Evolutionary conservation across 1,140 invertebrate species (phyloP).

Genomic region (Piezodorus guildinii): DNA sequence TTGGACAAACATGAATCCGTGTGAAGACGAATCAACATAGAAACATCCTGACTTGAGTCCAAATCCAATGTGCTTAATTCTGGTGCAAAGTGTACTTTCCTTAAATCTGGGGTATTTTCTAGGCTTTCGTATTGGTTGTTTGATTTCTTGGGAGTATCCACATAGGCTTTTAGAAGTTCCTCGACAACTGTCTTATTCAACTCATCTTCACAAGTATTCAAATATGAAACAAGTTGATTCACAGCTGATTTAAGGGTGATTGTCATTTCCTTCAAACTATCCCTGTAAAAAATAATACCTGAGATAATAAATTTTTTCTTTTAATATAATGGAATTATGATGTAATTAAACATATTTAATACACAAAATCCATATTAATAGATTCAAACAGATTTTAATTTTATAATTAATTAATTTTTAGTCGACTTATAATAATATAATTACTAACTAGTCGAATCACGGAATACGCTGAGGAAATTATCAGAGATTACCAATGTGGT

Average conservation of each 20-base stretch:
- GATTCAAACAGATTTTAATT: too few species aligned
- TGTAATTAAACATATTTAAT: too few species aligned
- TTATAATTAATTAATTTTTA: too few species aligned
- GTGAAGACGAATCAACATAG: slow-evolving; percentile 44
- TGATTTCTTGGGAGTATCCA: slow-evolving; percentile 2
- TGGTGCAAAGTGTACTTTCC: slow-evolving; percentile 54
- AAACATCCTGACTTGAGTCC: slow-evolving; percentile 39
- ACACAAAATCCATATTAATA: too few species aligned
- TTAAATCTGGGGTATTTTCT: slow-evolving; percentile 28
- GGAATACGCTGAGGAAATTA: too few species aligned
- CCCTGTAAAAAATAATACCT: slow-evolving; percentile 34
- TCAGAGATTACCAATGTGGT: too few species aligned
- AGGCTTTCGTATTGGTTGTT: not conserved
- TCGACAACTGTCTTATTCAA: slow-evolving; percentile 57
- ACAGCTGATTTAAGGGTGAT: slow-evolving; percentile 45
- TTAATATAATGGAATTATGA: too few species aligned
- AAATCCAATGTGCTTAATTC: slow-evolving; percentile 33
- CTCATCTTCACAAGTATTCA: slow-evolving; percentile 60
- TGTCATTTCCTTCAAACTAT: slow-evolving; percentile 44
- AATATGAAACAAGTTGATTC: slow-evolving; percentile 54
- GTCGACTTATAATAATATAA: too few species aligned
- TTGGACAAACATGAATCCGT: slow-evolving; percentile 50
- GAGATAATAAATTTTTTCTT: not conserved
- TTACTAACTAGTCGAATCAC: too few species aligned
- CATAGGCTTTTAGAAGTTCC: slow-evolving; percentile 41